Base-by-base conservation (phyloP, 2,797 vertebrate species). In the Brachyrhaphis roseni region DNA sequence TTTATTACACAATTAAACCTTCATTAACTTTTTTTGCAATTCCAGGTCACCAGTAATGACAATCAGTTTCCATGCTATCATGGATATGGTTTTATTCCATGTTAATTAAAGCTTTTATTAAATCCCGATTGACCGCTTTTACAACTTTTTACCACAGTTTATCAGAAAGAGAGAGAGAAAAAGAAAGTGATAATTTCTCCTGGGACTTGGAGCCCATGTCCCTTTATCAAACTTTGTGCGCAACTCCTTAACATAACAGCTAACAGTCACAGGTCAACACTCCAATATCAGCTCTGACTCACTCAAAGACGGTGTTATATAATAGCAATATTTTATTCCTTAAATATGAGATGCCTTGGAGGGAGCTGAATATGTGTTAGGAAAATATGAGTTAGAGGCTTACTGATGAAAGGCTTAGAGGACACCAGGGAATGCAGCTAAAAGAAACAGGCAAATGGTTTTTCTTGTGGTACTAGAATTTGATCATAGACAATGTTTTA, bases 281-380 rank as follows among this genome's bases (percentile, higher is more conserved):
- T 80, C 43, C 8, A 7, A 68, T 88, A 79, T 85, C 66, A 68
- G 78, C 75, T 86, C 83, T 87, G 86, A 82, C 85, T 92, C 85
- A 88, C 87, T 90, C 85, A 57, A 72, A 88, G 79, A 90, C 75
- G 46, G 55, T 76, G 82, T 93, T 94, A 89, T 77, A 84, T 88
- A 92, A 93, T 78, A 81, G 72, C 77, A 88, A 83, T 59, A 76
- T 80, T 86, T 82, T 73, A 81, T 82, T 82, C 75, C 79, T 88
- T 79, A 83, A 57, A 81, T 84, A 86, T 82, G 55, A 85, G 47
- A 80, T 51, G 77, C 82, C 84, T 83, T 75, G 76, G 68, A 82
- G 76, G 80, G 64, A 79, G 72, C 62, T 70, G 75, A 71, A 36
- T 70, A 78, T 72, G 64, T 74, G 62, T 49, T 76, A 53, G 57